Conservation (phyloP, 2,888 invertebrate species). For the Neoaliturus tenellus region DNA sequence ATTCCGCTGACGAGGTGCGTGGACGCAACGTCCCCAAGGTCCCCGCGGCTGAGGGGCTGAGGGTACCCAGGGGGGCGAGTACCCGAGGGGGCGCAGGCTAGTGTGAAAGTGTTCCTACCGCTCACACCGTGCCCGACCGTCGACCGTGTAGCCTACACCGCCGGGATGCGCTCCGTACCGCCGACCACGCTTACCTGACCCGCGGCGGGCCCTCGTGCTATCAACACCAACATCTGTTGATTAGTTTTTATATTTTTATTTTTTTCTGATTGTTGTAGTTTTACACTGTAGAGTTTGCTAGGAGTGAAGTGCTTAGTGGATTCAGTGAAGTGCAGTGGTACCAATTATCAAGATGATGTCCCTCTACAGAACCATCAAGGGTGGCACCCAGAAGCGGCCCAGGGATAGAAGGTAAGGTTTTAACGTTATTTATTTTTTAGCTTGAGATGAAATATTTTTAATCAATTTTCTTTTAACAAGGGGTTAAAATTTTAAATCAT, state of each 20-base stretch:
- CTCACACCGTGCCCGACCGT: slow-evolving; percentile 37
- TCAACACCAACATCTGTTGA: not conserved
- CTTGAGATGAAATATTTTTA: too few species aligned
- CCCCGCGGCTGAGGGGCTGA: not conserved
- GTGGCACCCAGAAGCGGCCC: slow-evolving; percentile 75
- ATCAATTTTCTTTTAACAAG: too few species aligned
- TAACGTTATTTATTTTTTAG: not conserved
- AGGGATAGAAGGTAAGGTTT: slow-evolving; percentile 74
- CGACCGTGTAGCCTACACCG: not conserved
- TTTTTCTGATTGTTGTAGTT: too few species aligned
- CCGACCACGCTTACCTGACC: not conserved
- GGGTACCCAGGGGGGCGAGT: not conserved
- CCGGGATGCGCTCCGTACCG: not conserved
- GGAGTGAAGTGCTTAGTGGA: slow-evolving; percentile 37
- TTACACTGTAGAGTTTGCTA: not conserved
- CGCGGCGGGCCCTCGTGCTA: not conserved
- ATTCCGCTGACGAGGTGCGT: not conserved
- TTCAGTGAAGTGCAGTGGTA: slow-evolving; percentile 24
- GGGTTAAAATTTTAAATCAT: too few species aligned
- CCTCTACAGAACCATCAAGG: slow-evolving; percentile 76
- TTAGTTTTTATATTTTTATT: not conserved
- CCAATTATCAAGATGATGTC: slow-evolving; percentile 77
- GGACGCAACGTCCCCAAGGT: slow-evolving; percentile 17
- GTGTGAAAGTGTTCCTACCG: not conserved
- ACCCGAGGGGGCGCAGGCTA: slow-evolving; percentile 11